Evolutionary conservation across 2,888 invertebrate species (phyloP), one percentile per base, ranked within the genome.

Genomic region (Apamea anceps): DNA sequence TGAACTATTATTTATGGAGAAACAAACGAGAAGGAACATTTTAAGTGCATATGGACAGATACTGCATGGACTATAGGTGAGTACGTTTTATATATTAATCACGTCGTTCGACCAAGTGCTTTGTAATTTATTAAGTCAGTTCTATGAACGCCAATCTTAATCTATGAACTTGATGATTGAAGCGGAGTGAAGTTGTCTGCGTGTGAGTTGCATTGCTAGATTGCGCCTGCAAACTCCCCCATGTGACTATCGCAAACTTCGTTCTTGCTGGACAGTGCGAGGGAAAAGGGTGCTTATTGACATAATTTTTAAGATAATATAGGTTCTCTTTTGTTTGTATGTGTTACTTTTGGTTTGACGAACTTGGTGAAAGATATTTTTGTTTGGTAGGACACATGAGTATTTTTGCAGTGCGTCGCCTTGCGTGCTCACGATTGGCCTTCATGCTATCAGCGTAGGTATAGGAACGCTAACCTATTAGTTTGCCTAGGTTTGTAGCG

Each of bases 161-260:
- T 96, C 96, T 96, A 96, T 96, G 96, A 96, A 96, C 96, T 96
- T 96, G 96, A 95, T 96, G 96, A 95, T 96, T 95, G 94, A 90
- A 94, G 87, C 91, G 89, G 77, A 76, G 89, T 91, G 96, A 97
- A 96, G 95, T 94, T 93, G 82, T 92, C 87, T 45, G 87, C 94
- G 88, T 89, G 91, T 92, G 89, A 89, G 91, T 88, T 94, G 95
- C 96, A 96, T 95, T 96, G 95, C 95, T 93, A 93, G 93, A 90
- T 91, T 93, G 95, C 92, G 94, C 89, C 89, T 94, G 92, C 94
- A 95, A 94, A 91, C 90, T 88, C 92, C 91, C 94, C 89, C 91
- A 93, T 93, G 94, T 94, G 91, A 82, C 86, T 87, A 91, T 88
- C 84, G 88, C 91, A 87, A 93, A 93, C 92, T 92, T 93, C 92